These are phyloP conservation scores for Tribolium castaneum DNA, from an alignment of 1,140 invertebrate genomes.

Conservation along the genomic window DNA sequence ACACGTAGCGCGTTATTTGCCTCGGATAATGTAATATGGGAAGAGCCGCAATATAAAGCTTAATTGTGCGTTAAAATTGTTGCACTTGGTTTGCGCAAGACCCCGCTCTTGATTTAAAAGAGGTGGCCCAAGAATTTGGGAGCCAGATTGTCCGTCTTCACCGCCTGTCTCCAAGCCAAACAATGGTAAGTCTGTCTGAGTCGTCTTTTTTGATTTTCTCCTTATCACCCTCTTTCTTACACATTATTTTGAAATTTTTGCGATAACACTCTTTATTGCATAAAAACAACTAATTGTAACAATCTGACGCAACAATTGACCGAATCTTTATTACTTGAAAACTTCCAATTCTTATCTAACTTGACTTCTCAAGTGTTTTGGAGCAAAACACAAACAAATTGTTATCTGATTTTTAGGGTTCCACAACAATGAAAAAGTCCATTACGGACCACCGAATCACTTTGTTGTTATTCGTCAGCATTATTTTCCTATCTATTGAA, in stretches of 20 bases:
- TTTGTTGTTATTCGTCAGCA: conserved; percentile 1
- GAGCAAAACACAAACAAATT: not conserved
- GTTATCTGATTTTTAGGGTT: not conserved
- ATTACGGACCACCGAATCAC: not conserved
- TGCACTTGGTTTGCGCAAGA: not conserved
- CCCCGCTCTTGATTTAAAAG: not conserved
- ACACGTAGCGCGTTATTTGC: not conserved
- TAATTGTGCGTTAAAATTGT: not conserved
- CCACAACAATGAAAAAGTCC: not conserved
- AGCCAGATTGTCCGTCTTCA: not conserved
- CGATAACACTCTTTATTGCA: too few relatives aligned
- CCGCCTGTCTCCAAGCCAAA: not conserved
- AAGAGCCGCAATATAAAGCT: not conserved
- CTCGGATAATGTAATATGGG: not conserved
- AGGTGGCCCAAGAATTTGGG: not conserved
- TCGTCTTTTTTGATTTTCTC: not conserved
- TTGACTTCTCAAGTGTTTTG: conserved; percentile 8
- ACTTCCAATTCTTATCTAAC: not conserved
- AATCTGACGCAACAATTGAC: not conserved
- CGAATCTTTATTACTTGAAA: not conserved
- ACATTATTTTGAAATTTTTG: too few relatives aligned
- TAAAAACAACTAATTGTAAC: too few relatives aligned
- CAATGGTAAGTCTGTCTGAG: conserved; percentile 7
- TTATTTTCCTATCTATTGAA: conserved; percentile 2
- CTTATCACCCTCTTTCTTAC: too few relatives aligned